Evolutionary conservation across 2,113 vertebrate genomes (phyloP).

Genomic region (Uria aalge): DNA sequence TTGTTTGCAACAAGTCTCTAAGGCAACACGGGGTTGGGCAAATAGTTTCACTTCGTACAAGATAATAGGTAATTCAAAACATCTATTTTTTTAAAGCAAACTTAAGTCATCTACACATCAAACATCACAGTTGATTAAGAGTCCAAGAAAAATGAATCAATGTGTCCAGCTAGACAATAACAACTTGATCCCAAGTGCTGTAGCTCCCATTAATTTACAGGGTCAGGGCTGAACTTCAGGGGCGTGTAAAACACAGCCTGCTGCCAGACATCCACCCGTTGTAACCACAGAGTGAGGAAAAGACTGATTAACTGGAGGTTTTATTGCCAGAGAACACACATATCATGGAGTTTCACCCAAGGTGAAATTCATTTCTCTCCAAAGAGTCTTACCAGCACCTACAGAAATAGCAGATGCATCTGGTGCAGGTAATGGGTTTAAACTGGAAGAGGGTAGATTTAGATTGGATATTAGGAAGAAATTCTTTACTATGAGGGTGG

Average conservation of each 20-base stretch:
- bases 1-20: conserved; percentile 34
- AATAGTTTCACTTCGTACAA: conserved; percentile 29
- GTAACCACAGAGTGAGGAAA: neutral
- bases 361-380: neutral
- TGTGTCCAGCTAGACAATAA: neutral
- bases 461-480: neutral
- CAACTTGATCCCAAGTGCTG: neutral
- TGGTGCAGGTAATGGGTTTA: neutral
- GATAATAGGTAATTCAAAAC: conserved; percentile 44
- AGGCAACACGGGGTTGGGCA: neutral
- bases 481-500: neutral
- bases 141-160: conserved; percentile 1
- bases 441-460: neutral
- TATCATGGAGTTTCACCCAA: neutral
- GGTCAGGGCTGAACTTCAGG: neutral
- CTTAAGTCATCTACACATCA: neutral
- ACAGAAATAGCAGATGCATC: neutral
- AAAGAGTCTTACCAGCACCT: neutral
- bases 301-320: neutral
- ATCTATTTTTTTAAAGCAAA: neutral
- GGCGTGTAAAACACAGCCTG: neutral
- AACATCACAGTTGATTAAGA: neutral
- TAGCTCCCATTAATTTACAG: neutral
- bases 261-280: neutral
- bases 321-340: neutral